phyloP scores from a whole-genome alignment of 2,797 vertebrate genomes.

The Fistularia commersonii region DNA sequence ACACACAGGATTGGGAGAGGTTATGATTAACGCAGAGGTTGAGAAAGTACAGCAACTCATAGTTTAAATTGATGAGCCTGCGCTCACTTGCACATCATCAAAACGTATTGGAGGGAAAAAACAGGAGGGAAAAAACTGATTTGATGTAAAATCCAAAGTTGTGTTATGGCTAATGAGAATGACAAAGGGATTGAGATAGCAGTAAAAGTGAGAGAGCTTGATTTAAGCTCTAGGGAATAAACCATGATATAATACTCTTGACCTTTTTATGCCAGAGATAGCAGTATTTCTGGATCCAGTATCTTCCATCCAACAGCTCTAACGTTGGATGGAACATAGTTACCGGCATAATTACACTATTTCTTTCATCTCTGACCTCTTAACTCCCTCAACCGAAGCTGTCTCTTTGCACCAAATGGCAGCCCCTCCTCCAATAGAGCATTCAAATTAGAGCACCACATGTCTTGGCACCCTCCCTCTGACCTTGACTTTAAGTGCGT shows the following conservation, averaged over 20 bases:
- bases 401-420: conserved; percentile 52
- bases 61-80: conserved; percentile 53
- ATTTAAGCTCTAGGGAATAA: conserved; percentile 62
- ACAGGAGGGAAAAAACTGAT: conserved; percentile 43
- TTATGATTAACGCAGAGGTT: conserved; percentile 58
- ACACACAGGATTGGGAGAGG: conserved; percentile 50
- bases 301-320: conserved; percentile 59
- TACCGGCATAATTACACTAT: conserved; percentile 72
- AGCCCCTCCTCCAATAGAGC: conserved; percentile 62
- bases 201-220: conserved; percentile 45
- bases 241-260: conserved; percentile 68
- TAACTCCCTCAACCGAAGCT: conserved; percentile 53
- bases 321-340: conserved; percentile 45
- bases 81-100: conserved; percentile 40
- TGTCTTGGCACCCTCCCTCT: conserved; percentile 58
- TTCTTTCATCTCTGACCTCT: conserved; percentile 75
- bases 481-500: conserved; percentile 79
- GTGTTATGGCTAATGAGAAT: conserved; percentile 42
- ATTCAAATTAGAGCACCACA: conserved; percentile 70
- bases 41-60: too few relatives aligned
- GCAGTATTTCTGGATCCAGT: conserved; percentile 43
- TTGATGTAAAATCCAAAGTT: conserved; percentile 34
- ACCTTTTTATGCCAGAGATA: conserved; percentile 66
- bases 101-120: conserved; percentile 47
- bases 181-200: conserved; percentile 60